phyloP scores from a whole-genome alignment of 2,113 vertebrate species.

The Cyanoliseus patagonus region DNA sequence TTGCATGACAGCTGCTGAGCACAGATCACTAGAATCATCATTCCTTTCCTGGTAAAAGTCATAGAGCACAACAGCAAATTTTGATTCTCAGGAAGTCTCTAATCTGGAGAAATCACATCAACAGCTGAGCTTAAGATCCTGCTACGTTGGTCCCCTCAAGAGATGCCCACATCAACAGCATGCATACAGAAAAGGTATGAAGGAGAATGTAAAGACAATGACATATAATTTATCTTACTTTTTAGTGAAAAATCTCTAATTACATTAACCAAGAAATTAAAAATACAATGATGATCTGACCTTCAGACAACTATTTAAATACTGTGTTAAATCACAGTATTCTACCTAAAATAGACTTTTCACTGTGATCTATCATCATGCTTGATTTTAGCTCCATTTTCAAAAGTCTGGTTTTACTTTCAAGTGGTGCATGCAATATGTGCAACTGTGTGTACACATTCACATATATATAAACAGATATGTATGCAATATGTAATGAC shows the following conservation, averaged over 20 bases:
- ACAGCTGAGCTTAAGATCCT: background rate
- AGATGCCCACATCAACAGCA: background rate
- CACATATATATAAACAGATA: background rate
- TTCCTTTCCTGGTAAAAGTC: background rate
- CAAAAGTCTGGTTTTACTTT: background rate
- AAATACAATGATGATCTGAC: background rate
- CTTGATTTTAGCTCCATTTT: background rate
- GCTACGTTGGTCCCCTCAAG: background rate
- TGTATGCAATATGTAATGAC: background rate
- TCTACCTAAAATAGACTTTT: background rate
- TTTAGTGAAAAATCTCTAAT: background rate
- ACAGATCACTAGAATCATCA: background rate
- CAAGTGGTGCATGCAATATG: fast-evolving
- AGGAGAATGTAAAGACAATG: background rate
- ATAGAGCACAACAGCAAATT: background rate
- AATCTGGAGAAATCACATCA: background rate
- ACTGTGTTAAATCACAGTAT: background rate
- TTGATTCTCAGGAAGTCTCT: background rate
- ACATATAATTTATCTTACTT: background rate
- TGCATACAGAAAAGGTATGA: background rate
- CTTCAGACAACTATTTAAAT: background rate
- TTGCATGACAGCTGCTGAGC: background rate
- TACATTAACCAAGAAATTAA: background rate
- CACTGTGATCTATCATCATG: background rate
- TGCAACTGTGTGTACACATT: background rate